Evolutionary conservation across 2,797 vertebrate genomes (phyloP).

Genomic region (Leptatherina wallacei): DNA sequence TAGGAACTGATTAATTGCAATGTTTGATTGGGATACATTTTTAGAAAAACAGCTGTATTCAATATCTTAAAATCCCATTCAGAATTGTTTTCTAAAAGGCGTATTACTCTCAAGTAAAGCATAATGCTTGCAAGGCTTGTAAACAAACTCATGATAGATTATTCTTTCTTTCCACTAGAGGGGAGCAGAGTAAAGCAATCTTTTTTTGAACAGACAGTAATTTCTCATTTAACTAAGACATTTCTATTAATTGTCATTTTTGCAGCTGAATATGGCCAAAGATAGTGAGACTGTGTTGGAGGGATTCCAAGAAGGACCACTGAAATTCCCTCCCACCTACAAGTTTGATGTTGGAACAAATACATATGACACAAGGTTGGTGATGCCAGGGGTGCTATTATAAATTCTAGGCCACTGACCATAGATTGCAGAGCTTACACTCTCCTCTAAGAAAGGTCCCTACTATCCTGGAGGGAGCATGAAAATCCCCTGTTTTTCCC

Average conservation of each 20-base stretch:
- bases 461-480: slow-evolving; percentile 11
- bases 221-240: neutral
- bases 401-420: slow-evolving; percentile 38
- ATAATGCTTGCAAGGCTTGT: neutral
- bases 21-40: neutral
- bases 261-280: slow-evolving; percentile 95
- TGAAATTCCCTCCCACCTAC: slow-evolving; percentile 96
- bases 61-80: neutral
- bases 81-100: neutral
- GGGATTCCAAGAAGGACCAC: slow-evolving; percentile 93
- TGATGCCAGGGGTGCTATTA: slow-evolving; percentile 19
- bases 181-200: slow-evolving; percentile 28
- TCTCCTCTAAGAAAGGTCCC: slow-evolving; percentile 45
- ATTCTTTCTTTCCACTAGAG: slow-evolving; percentile 49
- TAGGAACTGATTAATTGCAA: neutral
- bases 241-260: slow-evolving; percentile 28
- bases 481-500: neutral
- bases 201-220: neutral
- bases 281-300: slow-evolving; percentile 91
- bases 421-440: slow-evolving; percentile 22
- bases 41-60: neutral
- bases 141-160: neutral
- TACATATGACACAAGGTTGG: slow-evolving; percentile 95
- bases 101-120: neutral
- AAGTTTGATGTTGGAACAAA: slow-evolving; percentile 97